Base-by-base conservation (phyloP, 2,888 invertebrate species). In the Vanessa cardui region DNA sequence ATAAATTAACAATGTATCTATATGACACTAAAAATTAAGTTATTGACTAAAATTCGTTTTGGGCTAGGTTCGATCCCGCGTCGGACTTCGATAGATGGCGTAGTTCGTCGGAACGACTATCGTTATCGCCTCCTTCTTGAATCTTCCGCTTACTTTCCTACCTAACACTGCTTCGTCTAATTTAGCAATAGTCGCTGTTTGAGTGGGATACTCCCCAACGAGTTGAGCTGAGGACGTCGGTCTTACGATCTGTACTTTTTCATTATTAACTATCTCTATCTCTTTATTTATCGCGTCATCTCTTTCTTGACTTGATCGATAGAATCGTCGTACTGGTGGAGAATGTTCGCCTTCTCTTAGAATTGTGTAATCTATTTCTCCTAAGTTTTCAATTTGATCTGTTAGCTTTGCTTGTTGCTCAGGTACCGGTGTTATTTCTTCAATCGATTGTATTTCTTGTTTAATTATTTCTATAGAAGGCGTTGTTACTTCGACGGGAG, bases 101-200 rank as follows among this genome's bases (percentile, higher is more conserved):
- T 77, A 68, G 69, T 72, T 79, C 54, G 80, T 75, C 45, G 78
- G 76, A 20, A 73, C 71, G 15, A 76, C 71, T 56, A 77, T 69
- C 58, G 71, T 69, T 47, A 74, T 73, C 20, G 83, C 72, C 52
- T 80, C 76, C 71, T 73, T 87, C 69, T 86, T 88, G 71, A 78
- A 77, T 74, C 88, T 85, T 52, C 76, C 63, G 70, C 76, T 76
- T 50, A 71, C 63, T 64, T 72, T 39, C 3, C 39, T 83, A 3
- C 90, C 90, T 78, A 90, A 78, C 50, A 92, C 77, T 12, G 91
- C 91, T 75, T 88, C 86, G 18, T 92, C 92, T 82, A 92, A 73
- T 76, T 86, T 87, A 0, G 80, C 84, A 77, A 90, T 87, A 8
- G 85, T 81, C 5, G 82, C 87, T 67, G 81, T 81, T 20, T 84